A percentile compares a stretch with the other conserved stretches of the same genome.
These are phyloP conservation scores for Acyrthosiphon pisum DNA, from an alignment of 1,140 invertebrate genomes.

Conservation along the genomic window DNA sequence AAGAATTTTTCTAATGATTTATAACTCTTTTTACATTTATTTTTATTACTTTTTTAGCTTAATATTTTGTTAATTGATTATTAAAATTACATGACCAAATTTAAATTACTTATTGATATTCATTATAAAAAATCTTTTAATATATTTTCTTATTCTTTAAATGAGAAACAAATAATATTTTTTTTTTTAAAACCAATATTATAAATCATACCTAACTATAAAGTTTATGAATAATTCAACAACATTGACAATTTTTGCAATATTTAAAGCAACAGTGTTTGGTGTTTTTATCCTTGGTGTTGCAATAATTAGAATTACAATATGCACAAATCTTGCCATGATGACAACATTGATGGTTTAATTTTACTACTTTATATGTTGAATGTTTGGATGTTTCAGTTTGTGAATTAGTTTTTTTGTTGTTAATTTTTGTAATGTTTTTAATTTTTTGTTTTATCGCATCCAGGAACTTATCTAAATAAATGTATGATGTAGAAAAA, in stretches of 20 bases:
- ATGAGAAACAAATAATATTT: not conserved
- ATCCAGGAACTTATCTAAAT: not conserved
- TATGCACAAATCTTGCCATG: not conserved
- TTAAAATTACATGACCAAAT: not conserved
- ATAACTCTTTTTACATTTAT: not conserved
- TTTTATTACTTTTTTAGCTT: not conserved
- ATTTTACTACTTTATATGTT: not conserved
- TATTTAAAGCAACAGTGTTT: not conserved
- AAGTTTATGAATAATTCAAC: not conserved
- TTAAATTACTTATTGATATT: not conserved
- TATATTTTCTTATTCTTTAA: not conserved
- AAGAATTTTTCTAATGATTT: not conserved
- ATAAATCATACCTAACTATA: not conserved
- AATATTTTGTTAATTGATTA: not conserved
- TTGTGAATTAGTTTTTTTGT: not conserved
- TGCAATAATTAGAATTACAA: not conserved
- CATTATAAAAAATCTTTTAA: not conserved
- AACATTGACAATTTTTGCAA: not conserved
- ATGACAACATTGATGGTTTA: not conserved
- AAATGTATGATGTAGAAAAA: not conserved
- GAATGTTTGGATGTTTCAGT: not conserved
- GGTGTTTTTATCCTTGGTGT: not conserved
- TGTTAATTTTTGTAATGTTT: not conserved
- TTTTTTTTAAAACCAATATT: not conserved
- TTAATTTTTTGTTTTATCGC: not conserved